These are phyloP conservation scores for Enoplosus armatus DNA, from an alignment of 2,797 vertebrate species.

Conservation along the genomic window DNA sequence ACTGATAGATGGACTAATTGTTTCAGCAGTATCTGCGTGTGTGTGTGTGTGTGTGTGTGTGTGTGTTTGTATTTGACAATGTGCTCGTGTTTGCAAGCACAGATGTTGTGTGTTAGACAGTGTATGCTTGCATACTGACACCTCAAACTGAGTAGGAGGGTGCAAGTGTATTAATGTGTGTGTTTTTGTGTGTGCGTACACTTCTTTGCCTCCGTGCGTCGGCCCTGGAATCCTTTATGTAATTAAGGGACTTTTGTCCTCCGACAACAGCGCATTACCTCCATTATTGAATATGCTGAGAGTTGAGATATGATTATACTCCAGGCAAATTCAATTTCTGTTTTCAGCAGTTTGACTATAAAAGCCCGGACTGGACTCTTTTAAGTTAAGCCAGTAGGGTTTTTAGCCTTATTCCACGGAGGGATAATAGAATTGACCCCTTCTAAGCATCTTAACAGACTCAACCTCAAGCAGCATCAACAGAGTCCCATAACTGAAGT, in stretches of 20 bases:
- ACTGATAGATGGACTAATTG: neutral
- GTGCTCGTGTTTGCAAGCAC: slow-evolving; percentile 25
- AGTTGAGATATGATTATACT: slow-evolving; percentile 73
- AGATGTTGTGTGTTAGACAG: slow-evolving; percentile 11
- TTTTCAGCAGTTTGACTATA: slow-evolving; percentile 76
- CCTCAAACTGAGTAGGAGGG: slow-evolving; percentile 30
- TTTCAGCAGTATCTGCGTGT: neutral
- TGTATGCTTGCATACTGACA: slow-evolving; percentile 16
- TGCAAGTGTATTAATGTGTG: slow-evolving; percentile 16
- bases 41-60: neutral
- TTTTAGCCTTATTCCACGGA: slow-evolving; percentile 55
- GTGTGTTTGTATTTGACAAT: neutral
- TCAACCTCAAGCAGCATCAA: slow-evolving; percentile 37
- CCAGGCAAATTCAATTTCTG: slow-evolving; percentile 71
- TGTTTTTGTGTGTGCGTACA: slow-evolving; percentile 1
- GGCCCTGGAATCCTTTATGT: slow-evolving; percentile 61
- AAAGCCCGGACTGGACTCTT: slow-evolving; percentile 32
- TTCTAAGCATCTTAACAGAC: slow-evolving; percentile 48
- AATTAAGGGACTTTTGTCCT: slow-evolving; percentile 72
- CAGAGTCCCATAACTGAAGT: slow-evolving; percentile 17
- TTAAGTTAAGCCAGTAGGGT: slow-evolving; percentile 47
- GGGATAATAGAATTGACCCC: slow-evolving; percentile 53
- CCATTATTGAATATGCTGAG: slow-evolving; percentile 72
- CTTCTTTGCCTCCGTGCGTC: neutral
- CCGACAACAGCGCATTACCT: slow-evolving; percentile 64